These are phyloP conservation scores for Columbina picui DNA, from an alignment of 2,113 vertebrate genomes.

Conservation along the genomic window DNA sequence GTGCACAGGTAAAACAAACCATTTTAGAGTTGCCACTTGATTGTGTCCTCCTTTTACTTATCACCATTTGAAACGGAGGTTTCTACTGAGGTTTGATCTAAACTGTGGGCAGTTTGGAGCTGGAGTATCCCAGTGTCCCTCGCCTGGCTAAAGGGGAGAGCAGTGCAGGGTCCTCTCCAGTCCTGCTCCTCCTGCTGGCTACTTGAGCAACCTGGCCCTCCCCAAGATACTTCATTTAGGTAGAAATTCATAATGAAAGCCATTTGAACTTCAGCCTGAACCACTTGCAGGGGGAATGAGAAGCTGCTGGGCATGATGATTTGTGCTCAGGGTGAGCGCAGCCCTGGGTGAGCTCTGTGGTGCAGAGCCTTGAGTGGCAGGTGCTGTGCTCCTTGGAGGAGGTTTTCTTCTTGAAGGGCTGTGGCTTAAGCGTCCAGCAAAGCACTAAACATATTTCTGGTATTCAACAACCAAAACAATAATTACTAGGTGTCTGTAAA, in stretches of 20 bases:
- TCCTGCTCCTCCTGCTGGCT: background rate
- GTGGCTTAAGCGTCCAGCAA: background rate
- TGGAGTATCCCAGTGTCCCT: background rate
- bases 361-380: background rate
- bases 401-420: background rate
- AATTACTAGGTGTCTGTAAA: background rate
- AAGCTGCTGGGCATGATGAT: accelerated
- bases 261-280: background rate
- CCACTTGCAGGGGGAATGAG: background rate
- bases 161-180: background rate
- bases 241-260: background rate
- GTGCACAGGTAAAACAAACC: background rate
- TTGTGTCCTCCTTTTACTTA: background rate
- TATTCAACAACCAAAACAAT: background rate
- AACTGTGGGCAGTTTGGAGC: accelerated
- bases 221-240: background rate
- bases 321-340: background rate
- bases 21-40: background rate
- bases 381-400: background rate
- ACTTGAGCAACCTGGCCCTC: accelerated
- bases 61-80: background rate
- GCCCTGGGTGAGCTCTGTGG: accelerated
- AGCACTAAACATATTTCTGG: background rate
- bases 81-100: background rate
- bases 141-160: background rate